Percentiles rank a stretch among this genome's conserved stretches.
Evolutionary conservation across 2,888 invertebrate species (phyloP).

Genomic region (Cepaea hortensis): DNA sequence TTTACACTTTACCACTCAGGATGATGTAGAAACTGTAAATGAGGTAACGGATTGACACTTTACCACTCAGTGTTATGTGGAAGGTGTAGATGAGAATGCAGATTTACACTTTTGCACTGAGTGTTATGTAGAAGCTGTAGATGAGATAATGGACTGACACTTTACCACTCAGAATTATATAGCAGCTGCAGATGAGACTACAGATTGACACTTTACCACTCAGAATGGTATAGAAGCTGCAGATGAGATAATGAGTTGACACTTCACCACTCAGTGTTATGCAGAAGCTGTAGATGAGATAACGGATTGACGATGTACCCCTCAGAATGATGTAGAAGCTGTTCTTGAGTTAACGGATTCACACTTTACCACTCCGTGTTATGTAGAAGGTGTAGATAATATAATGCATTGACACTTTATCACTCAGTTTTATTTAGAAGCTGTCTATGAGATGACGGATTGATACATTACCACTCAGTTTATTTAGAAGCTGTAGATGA

Average conservation of each 20-base stretch:
- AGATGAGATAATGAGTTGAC: not conserved
- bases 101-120: not conserved
- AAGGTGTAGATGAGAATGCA: slow-evolving; percentile 62
- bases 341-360: slow-evolving; percentile 58
- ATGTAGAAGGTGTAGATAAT: slow-evolving; percentile 71
- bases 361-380: slow-evolving; percentile 71
- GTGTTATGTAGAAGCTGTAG: too few relatives aligned
- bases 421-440: too few relatives aligned
- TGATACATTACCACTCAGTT: slow-evolving; percentile 54
- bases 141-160: not conserved
- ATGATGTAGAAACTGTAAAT: too few relatives aligned
- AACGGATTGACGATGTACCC: too few relatives aligned
- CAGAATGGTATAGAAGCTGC: slow-evolving; percentile 75
- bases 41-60: slow-evolving; percentile 59
- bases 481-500: slow-evolving; percentile 71
- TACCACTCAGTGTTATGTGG: slow-evolving; percentile 73
- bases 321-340: too few relatives aligned
- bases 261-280: slow-evolving; percentile 71
- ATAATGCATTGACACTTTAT: not conserved
- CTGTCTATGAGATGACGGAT: too few relatives aligned
- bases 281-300: slow-evolving; percentile 68
- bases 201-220: slow-evolving; percentile 71
- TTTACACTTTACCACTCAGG: too few relatives aligned
- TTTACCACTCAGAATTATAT: too few relatives aligned
- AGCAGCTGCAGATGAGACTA: not conserved